Percentiles rank a stretch among this genome's conserved stretches.
phyloP scores from a whole-genome alignment of 2,797 vertebrate species.

The Microcaecilia unicolor region DNA sequence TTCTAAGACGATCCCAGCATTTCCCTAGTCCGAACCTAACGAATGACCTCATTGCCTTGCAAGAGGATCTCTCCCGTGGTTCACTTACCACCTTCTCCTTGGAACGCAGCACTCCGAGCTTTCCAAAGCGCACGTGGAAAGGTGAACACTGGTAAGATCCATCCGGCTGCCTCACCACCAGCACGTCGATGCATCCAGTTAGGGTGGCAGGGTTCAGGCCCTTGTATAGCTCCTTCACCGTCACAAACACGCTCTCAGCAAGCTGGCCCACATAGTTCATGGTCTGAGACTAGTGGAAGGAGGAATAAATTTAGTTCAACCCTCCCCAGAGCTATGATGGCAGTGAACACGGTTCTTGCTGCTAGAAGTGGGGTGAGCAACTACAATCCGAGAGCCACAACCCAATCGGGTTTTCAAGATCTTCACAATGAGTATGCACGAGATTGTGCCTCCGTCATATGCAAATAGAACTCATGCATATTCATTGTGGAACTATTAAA shows the following conservation, averaged over 20 bases:
- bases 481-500: too few relatives aligned
- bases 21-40: background rate
- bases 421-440: too few relatives aligned
- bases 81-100: constrained; percentile 85
- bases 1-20: too few relatives aligned
- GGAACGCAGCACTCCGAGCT: constrained; percentile 84
- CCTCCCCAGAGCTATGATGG: background rate
- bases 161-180: constrained; percentile 81
- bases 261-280: constrained; percentile 94
- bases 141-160: constrained; percentile 87
- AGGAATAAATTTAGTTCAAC: background rate
- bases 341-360: too few relatives aligned
- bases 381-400: too few relatives aligned
- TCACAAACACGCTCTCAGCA: constrained; percentile 80
- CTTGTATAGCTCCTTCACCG: constrained; percentile 79
- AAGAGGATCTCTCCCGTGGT: background rate
- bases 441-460: too few relatives aligned
- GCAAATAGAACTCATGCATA: too few relatives aligned
- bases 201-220: constrained; percentile 86
- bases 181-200: constrained; percentile 82
- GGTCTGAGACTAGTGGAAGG: constrained; percentile 52
- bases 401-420: too few relatives aligned
- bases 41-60: background rate
- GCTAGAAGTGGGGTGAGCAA: too few relatives aligned
- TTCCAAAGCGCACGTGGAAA: constrained; percentile 90